Conservation (phyloP, 2,113 vertebrate species). For the Balaeniceps rex region DNA sequence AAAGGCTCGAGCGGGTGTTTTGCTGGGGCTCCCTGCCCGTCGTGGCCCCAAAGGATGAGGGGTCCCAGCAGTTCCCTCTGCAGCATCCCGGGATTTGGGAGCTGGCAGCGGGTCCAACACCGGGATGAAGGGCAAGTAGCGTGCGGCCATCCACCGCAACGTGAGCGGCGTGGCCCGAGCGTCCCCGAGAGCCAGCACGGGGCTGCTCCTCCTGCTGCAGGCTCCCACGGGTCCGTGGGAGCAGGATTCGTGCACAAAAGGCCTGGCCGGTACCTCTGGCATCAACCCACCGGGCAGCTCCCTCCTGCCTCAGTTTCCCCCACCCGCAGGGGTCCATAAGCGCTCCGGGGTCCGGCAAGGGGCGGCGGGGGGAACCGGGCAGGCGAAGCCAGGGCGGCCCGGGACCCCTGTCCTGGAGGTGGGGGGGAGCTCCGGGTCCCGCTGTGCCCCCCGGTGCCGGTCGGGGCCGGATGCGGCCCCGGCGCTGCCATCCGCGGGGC, state of each 20-base stretch:
- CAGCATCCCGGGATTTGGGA: neutral
- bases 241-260: fast-evolving
- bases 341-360: fast-evolving
- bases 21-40: neutral
- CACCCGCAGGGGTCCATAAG: neutral
- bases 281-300: neutral
- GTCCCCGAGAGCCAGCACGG: fast-evolving
- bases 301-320: conserved; percentile 25
- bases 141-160: fast-evolving
- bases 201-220: neutral
- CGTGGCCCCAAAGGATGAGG: neutral
- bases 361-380: fast-evolving
- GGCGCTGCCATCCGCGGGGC: neutral
- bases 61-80: neutral
- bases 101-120: fast-evolving
- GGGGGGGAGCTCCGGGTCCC: neutral
- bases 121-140: fast-evolving
- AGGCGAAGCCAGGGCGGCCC: neutral
- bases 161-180: fast-evolving
- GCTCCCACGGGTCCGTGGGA: fast-evolving
- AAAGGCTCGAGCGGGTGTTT: neutral
- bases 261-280: fast-evolving
- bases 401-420: no score
- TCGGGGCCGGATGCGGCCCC: neutral
- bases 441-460: neutral